Evolutionary conservation across 2,888 invertebrate species (phyloP), one percentile per base, ranked within the genome.

Genomic region (Protonemura montana): DNA sequence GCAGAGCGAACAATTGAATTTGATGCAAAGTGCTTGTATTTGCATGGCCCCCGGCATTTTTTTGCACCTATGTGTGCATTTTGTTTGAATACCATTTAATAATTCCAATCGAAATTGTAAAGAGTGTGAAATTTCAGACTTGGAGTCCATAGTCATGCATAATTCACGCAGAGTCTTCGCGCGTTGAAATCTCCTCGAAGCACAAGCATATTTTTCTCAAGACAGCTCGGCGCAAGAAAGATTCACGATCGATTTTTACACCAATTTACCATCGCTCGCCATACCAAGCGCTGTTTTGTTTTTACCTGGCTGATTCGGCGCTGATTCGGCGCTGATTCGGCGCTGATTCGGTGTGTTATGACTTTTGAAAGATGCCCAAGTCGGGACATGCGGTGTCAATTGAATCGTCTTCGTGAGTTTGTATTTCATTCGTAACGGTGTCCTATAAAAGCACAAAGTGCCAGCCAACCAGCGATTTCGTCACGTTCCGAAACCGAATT

Each of bases 391-490:
- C 26, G 28, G 26, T 78, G 78, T 78, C 78, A 78, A 78, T 78
- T 78, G 78, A 78, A 78, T 13, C 78, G 78, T 78, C 78, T 26
- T 78, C 78, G 28, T 78, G 78, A 78, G 78, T 78, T 81, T 81
- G 81, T 81, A 29, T 81, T 28, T 28, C 81, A 30, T 30, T 30
- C 28, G 30, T 81, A 81, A 81, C 81, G 81, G 81, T 81, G 81
- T 81, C 81, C 28, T n/a, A 30, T 13, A 27, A 25, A 78, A 26
- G 26, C 5, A 78, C 10, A 78, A 28, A 27, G 78, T 26, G 78
- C 26, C 27, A 10, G 78, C 78, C 26, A 10, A 28, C 78, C 26
- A 10, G 16, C 28, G 78, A 78, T 78, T 78, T 78, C 78, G 78
- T 81, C 81, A 81, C 81, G 81, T 81, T 81, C 30, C 30, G n/a